Evolutionary conservation across 2,888 invertebrate genomes (phyloP), one percentile per base, ranked within the genome.

Genomic region (Tetramorium bicarinatum): DNA sequence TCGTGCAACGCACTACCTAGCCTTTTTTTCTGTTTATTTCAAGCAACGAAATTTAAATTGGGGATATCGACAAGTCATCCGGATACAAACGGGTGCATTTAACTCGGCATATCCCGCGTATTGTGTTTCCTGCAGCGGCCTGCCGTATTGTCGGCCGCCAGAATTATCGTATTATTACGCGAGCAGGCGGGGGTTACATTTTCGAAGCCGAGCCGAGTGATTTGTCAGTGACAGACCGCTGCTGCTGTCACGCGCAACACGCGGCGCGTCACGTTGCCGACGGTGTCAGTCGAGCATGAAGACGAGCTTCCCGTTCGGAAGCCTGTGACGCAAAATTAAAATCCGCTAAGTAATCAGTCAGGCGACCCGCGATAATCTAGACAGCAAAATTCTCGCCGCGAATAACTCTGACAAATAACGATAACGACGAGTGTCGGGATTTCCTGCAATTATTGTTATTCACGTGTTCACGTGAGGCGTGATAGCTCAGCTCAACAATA

Each of bases 241-340:
- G 77, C 21, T 52, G 47, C 79, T 80, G 79, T 80, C 79, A 61
- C 25, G 2, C 15, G 59, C 72, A 80, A 47, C 72, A 8, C 54
- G 67, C 41, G 49, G 59, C 76, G 47, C 34, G 54, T 62, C 47
- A 41, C 38, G 47, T n/a, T 49, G 56, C 11, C 59, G 77, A 44
- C 67, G 41, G 52, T 69, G 79, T 82, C 69, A 87, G 44, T 66
- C 64, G 64, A 62, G 49, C 44, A 49, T 49, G 59, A 62, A 61
- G 77, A 82, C 71, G 74, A 66, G 47, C n/a, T 21, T 8, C 41
- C n/a, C 11, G 38, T 47, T 29, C 49, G 49, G 13, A 61, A 47
- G 29, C 47, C 67, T 66, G 52, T 71, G 61, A 66, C 64, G 62
- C n/a, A 8, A 54, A 80, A 85, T 75, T 85, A 87, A 85, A 85